phyloP scores from a whole-genome alignment of 2,113 vertebrate genomes.

The Psilopsiagon aymara region DNA sequence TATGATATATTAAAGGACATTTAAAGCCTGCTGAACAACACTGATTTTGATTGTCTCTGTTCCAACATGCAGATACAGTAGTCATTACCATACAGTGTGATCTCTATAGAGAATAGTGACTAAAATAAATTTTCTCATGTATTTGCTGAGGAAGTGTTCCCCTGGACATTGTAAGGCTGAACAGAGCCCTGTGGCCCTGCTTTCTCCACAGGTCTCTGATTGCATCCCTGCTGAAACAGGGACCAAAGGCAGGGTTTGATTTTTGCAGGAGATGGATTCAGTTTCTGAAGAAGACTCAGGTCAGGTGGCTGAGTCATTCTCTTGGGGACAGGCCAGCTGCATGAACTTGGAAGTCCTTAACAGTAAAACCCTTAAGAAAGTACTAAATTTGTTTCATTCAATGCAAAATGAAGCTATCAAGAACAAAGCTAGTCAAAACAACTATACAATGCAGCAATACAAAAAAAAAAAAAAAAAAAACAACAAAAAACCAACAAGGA shows the following conservation, averaged over 20 bases:
- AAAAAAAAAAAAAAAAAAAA: neutral
- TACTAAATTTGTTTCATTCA: neutral
- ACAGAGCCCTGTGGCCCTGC: neutral
- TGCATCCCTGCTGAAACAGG: neutral
- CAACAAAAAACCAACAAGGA: too few species aligned
- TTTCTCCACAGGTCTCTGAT: neutral
- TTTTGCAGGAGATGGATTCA: neutral
- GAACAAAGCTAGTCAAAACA: slow-evolving; percentile 2
- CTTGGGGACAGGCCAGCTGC: neutral
- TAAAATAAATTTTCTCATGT: neutral
- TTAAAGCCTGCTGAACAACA: slow-evolving; percentile 15
- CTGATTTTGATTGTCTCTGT: slow-evolving; percentile 6
- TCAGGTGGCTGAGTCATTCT: neutral
- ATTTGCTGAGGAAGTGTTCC: neutral
- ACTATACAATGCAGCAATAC: neutral
- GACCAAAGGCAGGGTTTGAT: neutral
- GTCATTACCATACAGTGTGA: neutral
- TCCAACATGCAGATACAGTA: neutral
- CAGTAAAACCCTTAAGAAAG: neutral
- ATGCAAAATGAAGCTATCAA: neutral
- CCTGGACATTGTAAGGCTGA: neutral
- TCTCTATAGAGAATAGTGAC: neutral
- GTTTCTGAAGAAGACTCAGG: neutral
- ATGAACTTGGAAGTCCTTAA: neutral
- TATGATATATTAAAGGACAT: slow-evolving; percentile 31